These are phyloP conservation scores for Odocoileus hemionus DNA, from an alignment of 2,113 vertebrate genomes.

Conservation along the genomic window DNA sequence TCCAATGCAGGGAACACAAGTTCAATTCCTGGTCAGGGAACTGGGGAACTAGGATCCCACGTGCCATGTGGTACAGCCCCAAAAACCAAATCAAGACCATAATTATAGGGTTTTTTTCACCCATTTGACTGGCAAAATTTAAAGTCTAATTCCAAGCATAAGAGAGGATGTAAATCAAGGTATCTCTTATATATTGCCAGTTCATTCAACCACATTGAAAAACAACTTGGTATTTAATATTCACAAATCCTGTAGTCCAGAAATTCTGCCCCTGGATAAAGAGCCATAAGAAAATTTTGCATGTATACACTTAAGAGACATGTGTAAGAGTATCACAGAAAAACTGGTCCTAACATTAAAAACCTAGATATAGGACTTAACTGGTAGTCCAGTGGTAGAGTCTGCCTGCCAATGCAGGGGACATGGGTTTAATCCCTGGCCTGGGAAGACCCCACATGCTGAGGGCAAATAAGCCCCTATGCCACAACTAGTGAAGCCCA, in stretches of 20 bases:
- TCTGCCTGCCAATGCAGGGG: background rate
- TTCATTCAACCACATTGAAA: background rate
- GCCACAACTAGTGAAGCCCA: background rate
- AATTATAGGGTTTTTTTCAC: background rate
- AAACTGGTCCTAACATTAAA: background rate
- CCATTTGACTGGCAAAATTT: background rate
- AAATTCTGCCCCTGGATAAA: background rate
- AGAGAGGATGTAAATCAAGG: background rate
- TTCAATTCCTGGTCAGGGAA: background rate
- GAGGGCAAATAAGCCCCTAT: background rate
- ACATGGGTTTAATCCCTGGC: background rate
- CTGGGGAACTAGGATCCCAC: background rate
- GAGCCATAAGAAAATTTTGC: background rate
- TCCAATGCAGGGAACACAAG: background rate
- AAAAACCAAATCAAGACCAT: background rate
- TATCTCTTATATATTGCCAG: background rate
- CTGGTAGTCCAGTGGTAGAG: background rate
- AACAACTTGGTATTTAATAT: background rate
- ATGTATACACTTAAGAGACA: background rate
- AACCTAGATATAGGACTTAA: background rate
- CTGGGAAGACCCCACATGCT: background rate
- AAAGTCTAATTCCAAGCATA: background rate
- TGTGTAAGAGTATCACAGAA: background rate
- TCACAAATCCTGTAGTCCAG: background rate
- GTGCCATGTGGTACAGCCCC: background rate